Percentiles rank a stretch among this genome's conserved stretches.
Evolutionary conservation across 1,140 invertebrate genomes (phyloP).

Genomic region (Bombyx mandarina): DNA sequence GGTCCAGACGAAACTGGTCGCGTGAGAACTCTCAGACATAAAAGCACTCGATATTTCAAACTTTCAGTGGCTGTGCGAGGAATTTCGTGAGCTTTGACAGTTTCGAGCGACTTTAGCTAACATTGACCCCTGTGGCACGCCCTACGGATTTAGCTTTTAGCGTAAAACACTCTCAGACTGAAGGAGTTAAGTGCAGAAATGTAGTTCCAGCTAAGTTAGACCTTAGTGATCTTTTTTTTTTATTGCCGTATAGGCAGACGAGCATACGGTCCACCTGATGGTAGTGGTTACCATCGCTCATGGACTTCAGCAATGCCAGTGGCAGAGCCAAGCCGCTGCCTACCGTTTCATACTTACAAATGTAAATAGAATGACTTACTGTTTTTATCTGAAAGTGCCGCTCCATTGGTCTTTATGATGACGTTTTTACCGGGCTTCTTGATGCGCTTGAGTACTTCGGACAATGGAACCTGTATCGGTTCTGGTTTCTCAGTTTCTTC

Average conservation of each 20-base stretch:
- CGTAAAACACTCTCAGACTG: constrained; percentile 21
- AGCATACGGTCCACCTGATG: too few relatives aligned
- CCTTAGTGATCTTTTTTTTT: too few relatives aligned
- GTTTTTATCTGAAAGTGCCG: constrained; percentile 63
- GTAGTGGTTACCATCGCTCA: too few relatives aligned
- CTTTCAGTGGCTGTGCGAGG: constrained; percentile 60
- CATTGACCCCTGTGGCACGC: constrained; percentile 53
- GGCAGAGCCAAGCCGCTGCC: too few relatives aligned
- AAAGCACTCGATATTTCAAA: constrained; percentile 62
- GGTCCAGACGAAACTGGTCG: constrained; percentile 5
- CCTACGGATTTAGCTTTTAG: constrained; percentile 44
- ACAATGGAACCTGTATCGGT: constrained; percentile 84
- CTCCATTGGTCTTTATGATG: constrained; percentile 68
- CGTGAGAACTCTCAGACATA: constrained; percentile 30
- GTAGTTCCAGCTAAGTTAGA: too few relatives aligned
- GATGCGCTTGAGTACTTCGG: constrained; percentile 78
- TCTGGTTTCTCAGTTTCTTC: constrained; percentile 79
- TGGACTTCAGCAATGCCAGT: too few relatives aligned
- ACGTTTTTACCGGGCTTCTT: constrained; percentile 75
- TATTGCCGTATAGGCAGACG: too few relatives aligned
- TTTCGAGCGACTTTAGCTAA: constrained; percentile 36
- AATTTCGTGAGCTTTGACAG: constrained; percentile 42
- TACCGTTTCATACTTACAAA: too few relatives aligned
- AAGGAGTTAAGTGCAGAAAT: too few relatives aligned
- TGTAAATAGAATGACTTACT: constrained; percentile 49